These are phyloP conservation scores for Todiramphus chloris DNA, from an alignment of 2,113 vertebrate species.

Conservation along the genomic window DNA sequence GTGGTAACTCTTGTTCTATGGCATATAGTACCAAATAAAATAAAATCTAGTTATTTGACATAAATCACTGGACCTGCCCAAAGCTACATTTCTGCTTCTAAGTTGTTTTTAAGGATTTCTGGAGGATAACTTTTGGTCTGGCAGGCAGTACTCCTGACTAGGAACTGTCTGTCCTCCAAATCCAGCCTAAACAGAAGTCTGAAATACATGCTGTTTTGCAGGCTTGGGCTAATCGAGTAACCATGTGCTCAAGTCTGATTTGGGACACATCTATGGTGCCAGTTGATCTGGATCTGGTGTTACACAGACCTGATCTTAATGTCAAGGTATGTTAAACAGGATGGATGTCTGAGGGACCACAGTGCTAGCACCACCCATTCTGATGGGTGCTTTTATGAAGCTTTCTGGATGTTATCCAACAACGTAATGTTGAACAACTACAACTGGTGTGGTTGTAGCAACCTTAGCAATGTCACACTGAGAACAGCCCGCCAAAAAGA, in stretches of 20 bases:
- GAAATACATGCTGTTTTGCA: neutral
- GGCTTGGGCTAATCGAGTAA: neutral
- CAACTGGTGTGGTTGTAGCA: neutral
- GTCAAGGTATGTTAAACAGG: neutral
- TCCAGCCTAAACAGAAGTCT: neutral
- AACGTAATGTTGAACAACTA: neutral
- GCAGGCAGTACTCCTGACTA: neutral
- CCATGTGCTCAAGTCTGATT: neutral
- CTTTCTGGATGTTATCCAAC: neutral
- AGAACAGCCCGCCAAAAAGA: neutral
- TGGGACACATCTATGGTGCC: neutral
- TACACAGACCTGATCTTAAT: neutral
- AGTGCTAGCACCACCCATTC: neutral
- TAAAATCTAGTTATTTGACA: neutral
- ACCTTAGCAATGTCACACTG: neutral
- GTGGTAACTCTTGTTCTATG: neutral
- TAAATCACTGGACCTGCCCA: neutral
- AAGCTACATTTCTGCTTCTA: conserved; percentile 6
- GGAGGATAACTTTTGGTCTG: neutral
- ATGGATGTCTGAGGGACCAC: neutral
- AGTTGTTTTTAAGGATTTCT: conserved; percentile 3
- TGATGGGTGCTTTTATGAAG: neutral
- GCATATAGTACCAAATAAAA: neutral
- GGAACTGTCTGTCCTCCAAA: neutral
- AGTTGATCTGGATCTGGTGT: neutral